Conservation (phyloP, 2,113 vertebrate species). For the Macrotis lagotis region DNA sequence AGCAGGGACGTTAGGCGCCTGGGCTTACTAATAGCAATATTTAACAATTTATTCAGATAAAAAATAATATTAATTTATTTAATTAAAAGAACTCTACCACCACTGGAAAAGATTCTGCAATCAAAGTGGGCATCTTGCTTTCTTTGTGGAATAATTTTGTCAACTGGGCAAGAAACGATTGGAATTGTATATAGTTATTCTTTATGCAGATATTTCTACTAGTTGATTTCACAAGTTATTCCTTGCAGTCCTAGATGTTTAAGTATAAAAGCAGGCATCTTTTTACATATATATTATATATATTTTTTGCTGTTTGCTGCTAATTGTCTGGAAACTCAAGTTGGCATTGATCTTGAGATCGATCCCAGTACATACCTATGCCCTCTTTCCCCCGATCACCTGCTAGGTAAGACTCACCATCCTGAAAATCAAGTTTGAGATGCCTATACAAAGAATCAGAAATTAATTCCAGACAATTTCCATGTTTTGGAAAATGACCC, state of each 20-base stretch:
- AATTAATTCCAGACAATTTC: conserved; percentile 86
- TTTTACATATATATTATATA: conserved; percentile 53
- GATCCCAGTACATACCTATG: conserved; percentile 72
- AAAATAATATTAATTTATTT: conserved; percentile 99
- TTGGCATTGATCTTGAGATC: conserved; percentile 79
- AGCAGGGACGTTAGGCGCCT: conserved; percentile 77
- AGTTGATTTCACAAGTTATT: conserved; percentile 79
- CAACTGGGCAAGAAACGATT: conserved; percentile 78
- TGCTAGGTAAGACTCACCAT: conserved; percentile 67
- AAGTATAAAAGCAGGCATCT: conserved; percentile 82
- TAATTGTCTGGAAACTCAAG: conserved; percentile 91
- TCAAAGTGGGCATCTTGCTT: conserved; percentile 80
- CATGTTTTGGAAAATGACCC: conserved; percentile 87
- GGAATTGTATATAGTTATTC: conserved; percentile 85
- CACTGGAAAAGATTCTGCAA: conserved; percentile 85
- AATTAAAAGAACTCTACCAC: conserved; percentile 90
- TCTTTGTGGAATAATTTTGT: conserved; percentile 81
- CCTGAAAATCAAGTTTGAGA: conserved; percentile 79
- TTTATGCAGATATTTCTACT: conserved; percentile 82
- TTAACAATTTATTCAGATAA: conserved; percentile 95
- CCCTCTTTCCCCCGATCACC: conserved; percentile 20
- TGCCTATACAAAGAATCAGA: conserved; percentile 49
- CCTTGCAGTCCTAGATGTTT: conserved; percentile 76
- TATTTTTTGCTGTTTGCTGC: conserved; percentile 90
- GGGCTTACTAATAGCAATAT: conserved; percentile 90